phyloP scores from a whole-genome alignment of 2,113 vertebrate genomes.

The Phainopepla nitens region DNA sequence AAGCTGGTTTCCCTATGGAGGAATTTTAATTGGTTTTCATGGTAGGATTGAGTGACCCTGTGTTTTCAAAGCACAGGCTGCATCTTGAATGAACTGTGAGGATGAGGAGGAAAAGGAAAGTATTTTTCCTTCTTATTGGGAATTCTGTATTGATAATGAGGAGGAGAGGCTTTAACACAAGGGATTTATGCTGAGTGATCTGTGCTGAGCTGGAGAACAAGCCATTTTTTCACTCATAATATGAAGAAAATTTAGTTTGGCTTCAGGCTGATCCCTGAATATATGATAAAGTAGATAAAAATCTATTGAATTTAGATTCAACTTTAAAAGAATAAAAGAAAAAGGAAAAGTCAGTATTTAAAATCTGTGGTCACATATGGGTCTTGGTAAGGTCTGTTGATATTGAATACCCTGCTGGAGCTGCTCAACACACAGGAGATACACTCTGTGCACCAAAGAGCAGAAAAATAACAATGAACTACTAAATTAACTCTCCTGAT shows the following conservation, averaged over 20 bases:
- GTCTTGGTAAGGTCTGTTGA: neutral
- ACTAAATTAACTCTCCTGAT: neutral
- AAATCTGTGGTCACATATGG: neutral
- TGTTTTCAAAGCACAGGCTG: neutral
- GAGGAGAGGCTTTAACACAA: neutral
- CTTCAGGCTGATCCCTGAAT: neutral
- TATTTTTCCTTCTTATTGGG: neutral
- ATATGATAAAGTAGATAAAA: neutral
- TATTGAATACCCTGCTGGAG: neutral
- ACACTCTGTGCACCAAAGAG: neutral
- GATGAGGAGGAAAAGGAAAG: neutral
- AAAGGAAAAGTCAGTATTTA: neutral
- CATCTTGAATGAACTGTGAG: neutral
- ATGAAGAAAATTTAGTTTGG: neutral
- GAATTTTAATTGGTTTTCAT: conserved; percentile 17
- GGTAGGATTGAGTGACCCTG: neutral
- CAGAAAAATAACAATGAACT: neutral
- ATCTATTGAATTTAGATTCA: neutral
- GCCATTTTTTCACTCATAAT: neutral
- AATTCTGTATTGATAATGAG: neutral
- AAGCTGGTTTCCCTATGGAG: neutral
- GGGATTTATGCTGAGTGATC: neutral
- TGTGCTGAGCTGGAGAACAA: neutral
- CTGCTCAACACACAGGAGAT: neutral
- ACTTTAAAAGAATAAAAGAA: neutral